Conservation (phyloP, 2,888 invertebrate genomes). For the Diabrotica balteata region DNA sequence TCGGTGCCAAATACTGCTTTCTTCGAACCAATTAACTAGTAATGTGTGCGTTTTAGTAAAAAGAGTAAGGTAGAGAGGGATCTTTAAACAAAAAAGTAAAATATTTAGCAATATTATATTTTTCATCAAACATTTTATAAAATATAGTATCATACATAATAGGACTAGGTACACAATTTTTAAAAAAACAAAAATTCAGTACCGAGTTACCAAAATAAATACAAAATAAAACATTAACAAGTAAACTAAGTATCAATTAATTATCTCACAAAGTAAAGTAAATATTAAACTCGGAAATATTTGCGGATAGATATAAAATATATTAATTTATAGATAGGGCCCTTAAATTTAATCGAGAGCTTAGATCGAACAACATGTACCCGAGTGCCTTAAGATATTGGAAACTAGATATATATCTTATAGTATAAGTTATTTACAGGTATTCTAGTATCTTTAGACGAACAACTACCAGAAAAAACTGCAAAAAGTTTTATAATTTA, state of each 20-base stretch:
- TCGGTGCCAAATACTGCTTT: too few relatives aligned
- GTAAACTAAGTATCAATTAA: conserved; percentile 20
- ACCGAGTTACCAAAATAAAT: conserved; percentile 33
- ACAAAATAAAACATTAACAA: conserved; percentile 31
- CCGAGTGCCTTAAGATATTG: not conserved
- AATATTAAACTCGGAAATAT: conserved; percentile 18
- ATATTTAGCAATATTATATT: conserved; percentile 31
- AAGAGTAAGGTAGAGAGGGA: too few relatives aligned
- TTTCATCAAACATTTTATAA: conserved; percentile 40
- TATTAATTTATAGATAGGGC: not conserved
- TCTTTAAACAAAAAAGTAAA: too few relatives aligned
- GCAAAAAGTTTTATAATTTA: too few relatives aligned
- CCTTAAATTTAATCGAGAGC: not conserved
- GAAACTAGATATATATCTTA: too few relatives aligned
- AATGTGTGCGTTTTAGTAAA: too few relatives aligned
- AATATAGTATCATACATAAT: conserved; percentile 41
- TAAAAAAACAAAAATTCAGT: conserved; percentile 26
- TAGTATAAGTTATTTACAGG: too few relatives aligned
- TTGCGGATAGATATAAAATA: conserved; percentile 8
- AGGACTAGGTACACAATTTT: conserved; percentile 39
- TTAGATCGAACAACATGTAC: conserved; percentile 5
- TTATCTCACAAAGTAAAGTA: conserved; percentile 27
- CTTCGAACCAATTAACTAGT: too few relatives aligned
- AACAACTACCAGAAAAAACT: too few relatives aligned
- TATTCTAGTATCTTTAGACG: too few relatives aligned